Evolutionary conservation across 1,140 invertebrate species (phyloP), one percentile per base, ranked within the genome.

Genomic region (Drosophila bocki): DNA sequence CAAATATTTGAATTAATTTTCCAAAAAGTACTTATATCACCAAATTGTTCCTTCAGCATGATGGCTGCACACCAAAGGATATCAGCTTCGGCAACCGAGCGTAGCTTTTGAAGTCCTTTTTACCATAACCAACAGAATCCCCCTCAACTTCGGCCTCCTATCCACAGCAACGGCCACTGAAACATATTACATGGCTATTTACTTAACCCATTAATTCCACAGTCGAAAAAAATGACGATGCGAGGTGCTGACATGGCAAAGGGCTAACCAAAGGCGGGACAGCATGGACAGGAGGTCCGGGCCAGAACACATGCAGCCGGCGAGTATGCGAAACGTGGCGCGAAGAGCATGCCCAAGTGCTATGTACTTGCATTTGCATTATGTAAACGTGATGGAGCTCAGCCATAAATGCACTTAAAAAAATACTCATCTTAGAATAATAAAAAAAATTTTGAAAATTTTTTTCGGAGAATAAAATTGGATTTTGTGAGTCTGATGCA

Each of bases 131-230:
- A 35, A 37, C 48, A 17, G 0, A 17, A n/a, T 19, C 68, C 45
- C 48, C 48, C 17, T 32, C 19, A n/a, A 11, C 22, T 41, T 32
- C 17, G 5, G 29, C 19, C 57, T 45, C 41, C 19, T 3, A 17
- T 15, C 35, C 11, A 17, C 33, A 29, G 64, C 9, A 35, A 7
- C 37, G 11, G 32, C 22, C 50, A 42, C 42, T 68, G 70, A 47
- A 75, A 76, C 59, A 87, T 74, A 87, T 87, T 82, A 87, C 80
- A 83, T 75, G 71, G 84, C 75, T 82, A 90, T 88, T 88, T 88
- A 88, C 81, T 90, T 88, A 90, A 85, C 85, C 85, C 78, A 88
- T 90, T 88, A 88, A 85, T 90, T 76, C 50, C 72, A 69, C 54
- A 80, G 75, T 71, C 50, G 63, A 72, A 67, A 62, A 65, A 47